Evolutionary conservation across 2,113 vertebrate species (phyloP).

Genomic region (Glaucomys volans): DNA sequence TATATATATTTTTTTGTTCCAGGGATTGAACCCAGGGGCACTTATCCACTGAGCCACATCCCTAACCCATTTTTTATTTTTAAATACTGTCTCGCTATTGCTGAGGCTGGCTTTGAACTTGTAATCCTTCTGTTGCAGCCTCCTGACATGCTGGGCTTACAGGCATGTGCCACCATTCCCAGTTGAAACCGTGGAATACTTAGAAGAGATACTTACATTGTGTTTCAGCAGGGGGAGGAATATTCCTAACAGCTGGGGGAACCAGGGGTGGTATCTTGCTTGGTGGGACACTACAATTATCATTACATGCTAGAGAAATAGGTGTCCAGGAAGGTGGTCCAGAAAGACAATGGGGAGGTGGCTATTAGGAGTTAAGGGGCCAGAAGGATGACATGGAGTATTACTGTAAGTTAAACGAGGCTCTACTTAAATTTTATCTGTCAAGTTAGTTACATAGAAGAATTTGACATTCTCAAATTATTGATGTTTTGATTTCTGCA

Average conservation of each 20-base stretch:
- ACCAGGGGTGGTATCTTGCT: background rate
- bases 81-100: too few relatives aligned
- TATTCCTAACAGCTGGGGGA: background rate
- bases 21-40: too few relatives aligned
- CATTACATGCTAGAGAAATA: background rate
- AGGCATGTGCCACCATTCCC: too few relatives aligned
- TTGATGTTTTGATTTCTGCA: slow-evolving; percentile 2
- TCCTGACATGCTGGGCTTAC: too few relatives aligned
- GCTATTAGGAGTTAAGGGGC: background rate
- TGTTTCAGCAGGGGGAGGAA: background rate
- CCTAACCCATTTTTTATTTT: too few relatives aligned
- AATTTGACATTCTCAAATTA: slow-evolving; percentile 17
- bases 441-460: background rate
- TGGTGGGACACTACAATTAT: background rate
- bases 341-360: background rate
- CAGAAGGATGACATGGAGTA: too few relatives aligned
- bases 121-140: too few relatives aligned
- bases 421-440: background rate
- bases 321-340: background rate
- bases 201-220: background rate
- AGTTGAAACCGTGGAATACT: background rate
- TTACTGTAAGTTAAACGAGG: background rate
- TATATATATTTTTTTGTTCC: background rate
- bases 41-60: too few relatives aligned
- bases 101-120: too few relatives aligned